Evolutionary conservation across 2,797 vertebrate species (phyloP).

Genomic region (Amblyopsis hoosieri): DNA sequence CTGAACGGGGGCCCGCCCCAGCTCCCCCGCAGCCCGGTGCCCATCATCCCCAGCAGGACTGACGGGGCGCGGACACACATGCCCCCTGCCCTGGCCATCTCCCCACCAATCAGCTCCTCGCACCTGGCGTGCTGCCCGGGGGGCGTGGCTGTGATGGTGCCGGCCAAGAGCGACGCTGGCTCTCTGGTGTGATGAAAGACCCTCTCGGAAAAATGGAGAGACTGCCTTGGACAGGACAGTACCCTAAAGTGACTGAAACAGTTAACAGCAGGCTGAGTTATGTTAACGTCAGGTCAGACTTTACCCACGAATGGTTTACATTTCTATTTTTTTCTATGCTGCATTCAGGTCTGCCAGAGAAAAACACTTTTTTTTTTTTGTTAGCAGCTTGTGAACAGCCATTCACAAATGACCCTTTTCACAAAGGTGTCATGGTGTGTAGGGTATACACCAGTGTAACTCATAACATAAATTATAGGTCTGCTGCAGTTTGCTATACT

Average conservation of each 20-base stretch:
- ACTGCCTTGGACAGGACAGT: conserved; percentile 49
- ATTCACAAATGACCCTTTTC: conserved; percentile 2
- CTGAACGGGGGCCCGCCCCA: conserved; percentile 63
- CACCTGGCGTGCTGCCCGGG: conserved; percentile 80
- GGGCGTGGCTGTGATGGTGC: conserved; percentile 85
- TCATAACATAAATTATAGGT: too few species aligned
- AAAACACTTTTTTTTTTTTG: conserved; percentile 48
- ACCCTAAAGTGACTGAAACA: conserved; percentile 13
- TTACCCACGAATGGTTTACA: conserved; percentile 3
- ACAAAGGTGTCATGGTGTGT: not conserved
- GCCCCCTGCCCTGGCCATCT: conserved; percentile 53
- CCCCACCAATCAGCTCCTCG: conserved; percentile 66
- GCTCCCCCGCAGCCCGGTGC: conserved; percentile 51
- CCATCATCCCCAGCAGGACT: conserved; percentile 67
- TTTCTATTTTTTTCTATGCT: conserved; percentile 50
- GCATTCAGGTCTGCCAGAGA: conserved; percentile 31
- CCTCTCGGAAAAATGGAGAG: conserved; percentile 5
- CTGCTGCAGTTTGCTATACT: too few species aligned
- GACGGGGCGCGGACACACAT: conserved; percentile 77
- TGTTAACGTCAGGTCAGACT: not conserved
- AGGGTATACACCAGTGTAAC: too few species aligned
- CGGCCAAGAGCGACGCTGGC: conserved; percentile 87
- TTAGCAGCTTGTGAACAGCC: conserved; percentile 24
- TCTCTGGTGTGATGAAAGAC: conserved; percentile 83
- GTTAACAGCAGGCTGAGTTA: too few species aligned